Evolutionary conservation across 1,140 invertebrate genomes (phyloP).

Genomic region (Nylanderia fulva): DNA sequence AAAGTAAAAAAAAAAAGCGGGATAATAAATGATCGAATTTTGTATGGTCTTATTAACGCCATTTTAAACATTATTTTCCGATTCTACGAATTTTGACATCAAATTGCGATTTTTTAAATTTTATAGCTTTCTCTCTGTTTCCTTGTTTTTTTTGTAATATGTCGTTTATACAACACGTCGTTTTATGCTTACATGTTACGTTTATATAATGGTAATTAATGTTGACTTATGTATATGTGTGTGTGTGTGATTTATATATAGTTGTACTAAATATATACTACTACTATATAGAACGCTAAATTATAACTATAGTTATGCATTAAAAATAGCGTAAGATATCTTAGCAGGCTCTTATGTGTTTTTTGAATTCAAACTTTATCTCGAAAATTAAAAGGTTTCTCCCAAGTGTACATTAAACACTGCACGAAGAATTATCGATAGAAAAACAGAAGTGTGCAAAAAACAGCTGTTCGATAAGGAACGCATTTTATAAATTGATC

Average conservation of each 20-base stretch:
- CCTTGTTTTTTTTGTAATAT: neutral
- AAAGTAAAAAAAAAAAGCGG: neutral
- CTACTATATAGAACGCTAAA: neutral
- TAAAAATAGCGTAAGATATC: neutral
- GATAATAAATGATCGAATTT: neutral
- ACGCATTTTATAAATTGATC: neutral
- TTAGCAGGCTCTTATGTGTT: neutral
- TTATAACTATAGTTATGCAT: neutral
- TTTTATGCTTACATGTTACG: neutral
- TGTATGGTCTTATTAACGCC: neutral
- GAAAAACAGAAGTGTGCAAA: neutral
- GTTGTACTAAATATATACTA: neutral
- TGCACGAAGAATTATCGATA: neutral
- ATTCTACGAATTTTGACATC: neutral
- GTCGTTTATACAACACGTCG: neutral
- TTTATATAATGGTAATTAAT: slow-evolving; percentile 5
- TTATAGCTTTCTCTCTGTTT: neutral
- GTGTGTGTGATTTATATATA: too few relatives aligned
- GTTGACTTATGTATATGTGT: neutral
- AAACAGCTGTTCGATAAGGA: neutral
- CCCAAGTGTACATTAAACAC: neutral
- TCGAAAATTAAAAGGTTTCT: neutral
- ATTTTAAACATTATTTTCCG: neutral
- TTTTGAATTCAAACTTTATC: neutral
- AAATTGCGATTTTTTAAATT: neutral